phyloP scores from a whole-genome alignment of 2,888 invertebrate species.

The Mythimna albipuncta region DNA sequence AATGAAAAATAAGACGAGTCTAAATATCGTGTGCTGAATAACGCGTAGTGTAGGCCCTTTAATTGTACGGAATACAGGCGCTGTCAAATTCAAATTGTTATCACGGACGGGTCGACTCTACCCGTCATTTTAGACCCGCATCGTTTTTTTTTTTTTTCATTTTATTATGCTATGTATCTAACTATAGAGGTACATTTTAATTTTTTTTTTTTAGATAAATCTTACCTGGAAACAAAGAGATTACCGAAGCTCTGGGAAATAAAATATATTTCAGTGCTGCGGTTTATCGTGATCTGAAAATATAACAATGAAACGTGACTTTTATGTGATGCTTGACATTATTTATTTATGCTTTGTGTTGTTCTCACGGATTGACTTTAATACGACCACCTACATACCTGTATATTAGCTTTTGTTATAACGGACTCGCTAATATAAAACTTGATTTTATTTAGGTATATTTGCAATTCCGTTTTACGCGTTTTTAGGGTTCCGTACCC shows the following conservation, averaged over 20 bases:
- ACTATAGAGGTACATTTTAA: not conserved
- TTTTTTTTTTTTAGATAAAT: constrained; percentile 2
- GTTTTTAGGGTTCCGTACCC: too few relatives aligned
- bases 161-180: not conserved
- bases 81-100: not conserved
- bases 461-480: too few relatives aligned
- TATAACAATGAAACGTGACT: constrained; percentile 40
- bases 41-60: too few relatives aligned
- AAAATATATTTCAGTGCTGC: constrained; percentile 38
- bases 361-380: constrained; percentile 13
- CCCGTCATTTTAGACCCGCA: not conserved
- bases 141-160: not conserved
- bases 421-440: not conserved
- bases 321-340: constrained; percentile 55
- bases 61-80: not conserved
- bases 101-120: not conserved
- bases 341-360: constrained; percentile 26
- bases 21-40: too few relatives aligned
- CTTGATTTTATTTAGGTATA: not conserved
- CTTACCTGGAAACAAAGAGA: constrained; percentile 31
- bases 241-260: constrained; percentile 39
- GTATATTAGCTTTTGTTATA: constrained; percentile 1
- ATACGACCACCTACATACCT: constrained; percentile 2
- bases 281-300: constrained; percentile 40
- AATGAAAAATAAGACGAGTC: too few relatives aligned